These are phyloP conservation scores for Corythoichthys intestinalis DNA, from an alignment of 2,113 vertebrate genomes.

Conservation along the genomic window DNA sequence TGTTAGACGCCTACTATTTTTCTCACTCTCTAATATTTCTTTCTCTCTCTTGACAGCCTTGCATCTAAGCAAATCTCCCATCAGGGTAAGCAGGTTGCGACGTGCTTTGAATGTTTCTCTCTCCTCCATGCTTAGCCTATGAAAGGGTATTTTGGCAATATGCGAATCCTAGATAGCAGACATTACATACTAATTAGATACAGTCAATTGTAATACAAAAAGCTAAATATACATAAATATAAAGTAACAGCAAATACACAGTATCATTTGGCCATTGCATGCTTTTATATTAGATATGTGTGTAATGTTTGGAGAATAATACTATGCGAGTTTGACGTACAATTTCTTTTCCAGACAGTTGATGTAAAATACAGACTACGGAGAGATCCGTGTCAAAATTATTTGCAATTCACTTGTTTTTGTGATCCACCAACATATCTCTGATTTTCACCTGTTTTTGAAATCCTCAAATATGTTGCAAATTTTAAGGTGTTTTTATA, in stretches of 20 bases:
- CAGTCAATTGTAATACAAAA: neutral
- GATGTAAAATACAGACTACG: neutral
- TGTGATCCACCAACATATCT: too few species aligned
- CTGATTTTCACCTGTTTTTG: too few species aligned
- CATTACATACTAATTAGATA: neutral
- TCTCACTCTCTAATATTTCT: conserved; percentile 16
- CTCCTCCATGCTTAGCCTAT: conserved; percentile 61
- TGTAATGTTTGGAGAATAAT: neutral
- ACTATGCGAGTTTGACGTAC: neutral
- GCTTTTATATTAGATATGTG: neutral
- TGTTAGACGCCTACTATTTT: neutral
- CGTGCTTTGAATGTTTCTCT: conserved; percentile 64
- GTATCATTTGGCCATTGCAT: neutral
- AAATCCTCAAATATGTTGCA: too few species aligned
- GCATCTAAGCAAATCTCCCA: conserved; percentile 68
- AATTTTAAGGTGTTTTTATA: too few species aligned
- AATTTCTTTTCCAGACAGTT: neutral
- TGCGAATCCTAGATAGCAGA: conserved; percentile 62
- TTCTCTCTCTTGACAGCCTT: conserved; percentile 44
- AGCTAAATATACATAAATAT: neutral
- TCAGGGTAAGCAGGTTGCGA: conserved; percentile 63
- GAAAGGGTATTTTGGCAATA: conserved; percentile 74
- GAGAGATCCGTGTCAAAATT: too few species aligned
- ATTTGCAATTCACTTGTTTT: too few species aligned
- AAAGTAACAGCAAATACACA: neutral